Evolutionary conservation across 2,797 vertebrate genomes (phyloP).

Genomic region (Rousettus madagascariensis): DNA sequence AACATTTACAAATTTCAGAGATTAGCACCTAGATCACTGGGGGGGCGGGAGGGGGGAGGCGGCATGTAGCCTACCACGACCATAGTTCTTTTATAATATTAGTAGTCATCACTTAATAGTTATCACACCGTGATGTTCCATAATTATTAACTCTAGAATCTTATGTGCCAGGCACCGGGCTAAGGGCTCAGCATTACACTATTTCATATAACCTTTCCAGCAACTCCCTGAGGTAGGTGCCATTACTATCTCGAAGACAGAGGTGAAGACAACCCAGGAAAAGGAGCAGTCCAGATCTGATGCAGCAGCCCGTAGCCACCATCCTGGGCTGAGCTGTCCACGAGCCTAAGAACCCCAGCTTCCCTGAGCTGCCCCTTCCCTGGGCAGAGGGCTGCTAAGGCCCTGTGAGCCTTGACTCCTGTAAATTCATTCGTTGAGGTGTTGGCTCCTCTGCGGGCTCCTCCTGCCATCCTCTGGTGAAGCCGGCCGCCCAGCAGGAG

Average conservation of each 20-base stretch:
- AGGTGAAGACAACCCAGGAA: background rate
- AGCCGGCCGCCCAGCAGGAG: background rate
- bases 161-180: background rate
- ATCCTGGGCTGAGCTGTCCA: background rate
- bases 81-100: background rate
- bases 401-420: background rate
- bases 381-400: background rate
- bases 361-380: background rate
- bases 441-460: background rate
- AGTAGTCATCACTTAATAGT: background rate
- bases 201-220: background rate
- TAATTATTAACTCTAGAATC: background rate
- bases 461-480: background rate
- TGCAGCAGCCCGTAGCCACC: accelerated
- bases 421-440: background rate
- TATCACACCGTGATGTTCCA: background rate
- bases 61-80: background rate
- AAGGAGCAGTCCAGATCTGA: background rate
- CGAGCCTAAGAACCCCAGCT: background rate
- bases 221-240: background rate
- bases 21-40: background rate
- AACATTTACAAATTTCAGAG: background rate
- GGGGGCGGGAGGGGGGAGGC: too few relatives aligned
- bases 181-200: background rate
- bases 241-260: background rate